Evolutionary conservation across 2,113 vertebrate genomes (phyloP), one percentile per base, ranked within the genome.

Genomic region (Rallus limicola): DNA sequence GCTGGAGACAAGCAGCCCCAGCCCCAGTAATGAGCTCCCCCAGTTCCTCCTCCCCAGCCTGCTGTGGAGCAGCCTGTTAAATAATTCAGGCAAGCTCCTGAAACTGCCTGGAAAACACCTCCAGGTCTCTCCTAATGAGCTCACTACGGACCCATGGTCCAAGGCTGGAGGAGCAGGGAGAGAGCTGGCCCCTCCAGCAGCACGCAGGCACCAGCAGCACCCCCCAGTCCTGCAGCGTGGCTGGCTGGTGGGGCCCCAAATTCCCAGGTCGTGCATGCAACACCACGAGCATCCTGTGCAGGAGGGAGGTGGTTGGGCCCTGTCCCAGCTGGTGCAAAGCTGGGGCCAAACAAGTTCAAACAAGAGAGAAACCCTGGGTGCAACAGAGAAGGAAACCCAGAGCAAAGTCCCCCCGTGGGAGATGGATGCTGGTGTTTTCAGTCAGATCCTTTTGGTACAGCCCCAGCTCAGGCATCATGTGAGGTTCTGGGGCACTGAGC

Each of bases 51-150:
- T 85, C 70, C 92, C 83, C 1, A 5, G 82, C 6, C 25, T 8
- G 64, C 76, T 33, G 25, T 42, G 74, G 34, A 89, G 33, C 7
- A 0, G 65, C 4, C 4, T 48, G 36, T 63, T 95, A n/a, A 94
- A 93, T 94, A 93, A 96, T 96, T 95, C 89, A 95, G 52, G 19
- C 0, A 8, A 72, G 48, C 58, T 76, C 80, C 87, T 82, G 82
- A 91, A 91, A 89, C 72, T 31, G 92, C 72, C 89, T 86, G 46
- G 67, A 93, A 92, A 93, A 78, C 82, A 89, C 87, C 95, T 93
- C 78, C 75, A 76, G 75, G 60, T 92, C 88, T 75, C 63, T 88
- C 78, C 72, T 93, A 92, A 85, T 58, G 92, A 94, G 93, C 78
- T 60, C 59, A 1, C 68, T 65, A 50, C 0, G 4, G 94, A 74